A percentile compares a stretch with the other conserved stretches of the same genome.
Conservation (phyloP, 2,888 invertebrate genomes). For the Athetis lepigone region DNA sequence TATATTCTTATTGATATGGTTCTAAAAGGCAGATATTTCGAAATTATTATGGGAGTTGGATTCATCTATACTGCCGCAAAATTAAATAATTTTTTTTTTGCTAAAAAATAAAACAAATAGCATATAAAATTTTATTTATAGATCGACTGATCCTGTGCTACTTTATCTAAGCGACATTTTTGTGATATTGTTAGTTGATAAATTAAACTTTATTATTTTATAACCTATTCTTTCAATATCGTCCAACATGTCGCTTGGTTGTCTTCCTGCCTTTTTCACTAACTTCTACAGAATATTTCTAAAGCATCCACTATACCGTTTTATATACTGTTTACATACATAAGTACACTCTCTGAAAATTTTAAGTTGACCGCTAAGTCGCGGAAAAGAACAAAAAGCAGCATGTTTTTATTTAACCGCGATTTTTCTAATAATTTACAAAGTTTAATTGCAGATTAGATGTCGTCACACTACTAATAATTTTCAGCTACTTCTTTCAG, state of each 20-base stretch:
- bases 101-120: no score
- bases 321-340: conserved; percentile 62
- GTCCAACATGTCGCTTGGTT: no score
- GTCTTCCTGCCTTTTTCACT: no score
- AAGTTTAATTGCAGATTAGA: conserved; percentile 62
- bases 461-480: conserved; percentile 36
- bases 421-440: conserved; percentile 28
- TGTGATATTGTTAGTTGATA: no score
- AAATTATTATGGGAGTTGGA: no score
- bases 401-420: conserved; percentile 34
- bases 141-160: no score
- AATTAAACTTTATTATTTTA: no score
- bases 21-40: background rate
- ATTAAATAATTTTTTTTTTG: background rate
- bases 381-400: conserved; percentile 27
- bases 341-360: conserved; percentile 56
- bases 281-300: conserved; percentile 18
- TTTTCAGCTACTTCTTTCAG: conserved; percentile 55
- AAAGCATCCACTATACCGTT: conserved; percentile 57
- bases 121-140: background rate
- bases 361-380: conserved; percentile 59
- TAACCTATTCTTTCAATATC: no score
- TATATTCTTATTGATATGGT: background rate
- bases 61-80: background rate
- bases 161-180: no score